These are phyloP conservation scores for Odontamblyopus lacepedii DNA, from an alignment of 2,797 vertebrate genomes.

Conservation along the genomic window DNA sequence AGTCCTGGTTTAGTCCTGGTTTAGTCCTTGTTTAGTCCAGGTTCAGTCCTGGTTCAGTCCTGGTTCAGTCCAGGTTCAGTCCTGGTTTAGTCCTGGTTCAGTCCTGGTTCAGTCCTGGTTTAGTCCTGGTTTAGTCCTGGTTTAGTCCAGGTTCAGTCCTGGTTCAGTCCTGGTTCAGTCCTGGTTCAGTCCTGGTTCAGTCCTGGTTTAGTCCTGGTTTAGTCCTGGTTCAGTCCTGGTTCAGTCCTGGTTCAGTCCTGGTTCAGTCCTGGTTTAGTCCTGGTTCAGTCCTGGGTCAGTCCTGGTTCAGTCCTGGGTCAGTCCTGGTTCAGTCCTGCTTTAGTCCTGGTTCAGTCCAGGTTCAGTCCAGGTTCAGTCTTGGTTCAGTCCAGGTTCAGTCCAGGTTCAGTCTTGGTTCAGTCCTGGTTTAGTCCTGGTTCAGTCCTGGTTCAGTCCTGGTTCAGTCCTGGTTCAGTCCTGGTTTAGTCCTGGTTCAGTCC, in stretches of 20 bases:
- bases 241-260: neutral
- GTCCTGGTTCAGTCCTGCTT: no score
- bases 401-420: no score
- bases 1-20: neutral
- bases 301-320: neutral
- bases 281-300: neutral
- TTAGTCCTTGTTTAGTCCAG: no score
- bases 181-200: neutral
- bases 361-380: neutral
- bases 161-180: no score
- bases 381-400: neutral
- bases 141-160: neutral
- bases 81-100: neutral
- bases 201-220: neutral
- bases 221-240: neutral
- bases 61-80: neutral
- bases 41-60: neutral
- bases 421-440: neutral
- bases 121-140: neutral
- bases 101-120: neutral
- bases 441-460: neutral
- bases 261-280: neutral
- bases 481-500: neutral
- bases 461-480: neutral
- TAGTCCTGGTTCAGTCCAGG: neutral